Evolutionary conservation across 2,113 vertebrate species (phyloP).

Genomic region (Anhinga rufa): DNA sequence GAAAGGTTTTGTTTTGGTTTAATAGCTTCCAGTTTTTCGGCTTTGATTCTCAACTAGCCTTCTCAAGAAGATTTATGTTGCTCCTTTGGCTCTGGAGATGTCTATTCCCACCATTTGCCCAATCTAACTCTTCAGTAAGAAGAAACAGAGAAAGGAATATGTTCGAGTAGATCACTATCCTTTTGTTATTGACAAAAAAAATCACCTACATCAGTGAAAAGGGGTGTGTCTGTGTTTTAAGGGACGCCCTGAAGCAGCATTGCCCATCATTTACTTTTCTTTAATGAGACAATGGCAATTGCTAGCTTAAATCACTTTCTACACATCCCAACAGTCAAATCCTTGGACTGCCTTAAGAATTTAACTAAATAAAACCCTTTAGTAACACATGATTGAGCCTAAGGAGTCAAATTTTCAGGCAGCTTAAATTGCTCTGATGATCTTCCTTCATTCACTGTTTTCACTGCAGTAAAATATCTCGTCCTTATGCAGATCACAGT

Average conservation of each 20-base stretch:
- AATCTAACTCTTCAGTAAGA: background rate
- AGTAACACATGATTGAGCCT: background rate
- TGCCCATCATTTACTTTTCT: background rate
- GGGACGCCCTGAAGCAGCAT: background rate
- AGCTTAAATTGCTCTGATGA: background rate
- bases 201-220: background rate
- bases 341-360: background rate
- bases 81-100: background rate
- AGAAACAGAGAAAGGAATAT: background rate
- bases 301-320: background rate
- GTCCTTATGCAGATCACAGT: background rate
- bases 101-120: background rate
- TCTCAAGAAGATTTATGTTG: background rate
- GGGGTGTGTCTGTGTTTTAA: background rate
- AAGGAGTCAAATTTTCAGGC: background rate
- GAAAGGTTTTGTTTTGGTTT: background rate
- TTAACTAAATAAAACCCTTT: background rate
- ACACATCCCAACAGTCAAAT: background rate
- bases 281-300: background rate
- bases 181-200: background rate
- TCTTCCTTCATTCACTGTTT: background rate
- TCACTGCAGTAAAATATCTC: background rate
- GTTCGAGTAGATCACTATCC: background rate
- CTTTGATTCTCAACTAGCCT: background rate
- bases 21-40: background rate